Base-by-base conservation (phyloP, 2,113 vertebrate genomes). In the Coturnix japonica region DNA sequence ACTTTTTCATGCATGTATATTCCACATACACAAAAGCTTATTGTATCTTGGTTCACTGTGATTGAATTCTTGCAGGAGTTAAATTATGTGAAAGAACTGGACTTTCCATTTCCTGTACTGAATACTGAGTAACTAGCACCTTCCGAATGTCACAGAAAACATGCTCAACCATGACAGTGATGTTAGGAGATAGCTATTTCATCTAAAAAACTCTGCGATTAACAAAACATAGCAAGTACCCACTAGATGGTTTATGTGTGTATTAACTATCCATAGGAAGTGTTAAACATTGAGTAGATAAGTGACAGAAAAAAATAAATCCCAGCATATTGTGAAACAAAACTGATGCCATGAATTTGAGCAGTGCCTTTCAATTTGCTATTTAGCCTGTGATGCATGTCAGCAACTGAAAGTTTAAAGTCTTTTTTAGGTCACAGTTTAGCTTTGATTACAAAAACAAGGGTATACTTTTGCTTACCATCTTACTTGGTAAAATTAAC, bases 401-500 rank as follows among this genome's bases (percentile, higher is more conserved):
- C 69, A 76, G 57, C 76, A 89, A 53, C 31, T 31, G 30, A 65
- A 75, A 37, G 13, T 75, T 75, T 89, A 43, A 9, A 56, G 39
- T 57, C 22, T 8, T 85, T 83, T 70, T 12, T 28, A 53, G n/a
- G 63, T 76, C 81, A 74, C 21, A 64, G 33, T 80, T 83, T 83
- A 72, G 28, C 26, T 67, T 33, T 73, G 43, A 47, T 73, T 89
- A 67, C 49, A 59, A 80, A 22, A 89, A 43, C 61, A 87, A 64
- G 15, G 65, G 15, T 66, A 63, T 54, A 86, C 13, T 83, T 71
- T 63, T 63, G 25, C 15, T 73, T 80, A n/a, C 43, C 15, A 77
- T 43, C 80, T 89, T 26, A 30, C 25, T 23, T 83, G 31, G 16
- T 83, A n/a, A 16, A 87, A 86, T 83, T 78, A 86, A 89, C 21